Percentiles rank a stretch among this genome's conserved stretches.
Conservation (phyloP, 2,888 invertebrate genomes). For the Sinelater perroti region DNA sequence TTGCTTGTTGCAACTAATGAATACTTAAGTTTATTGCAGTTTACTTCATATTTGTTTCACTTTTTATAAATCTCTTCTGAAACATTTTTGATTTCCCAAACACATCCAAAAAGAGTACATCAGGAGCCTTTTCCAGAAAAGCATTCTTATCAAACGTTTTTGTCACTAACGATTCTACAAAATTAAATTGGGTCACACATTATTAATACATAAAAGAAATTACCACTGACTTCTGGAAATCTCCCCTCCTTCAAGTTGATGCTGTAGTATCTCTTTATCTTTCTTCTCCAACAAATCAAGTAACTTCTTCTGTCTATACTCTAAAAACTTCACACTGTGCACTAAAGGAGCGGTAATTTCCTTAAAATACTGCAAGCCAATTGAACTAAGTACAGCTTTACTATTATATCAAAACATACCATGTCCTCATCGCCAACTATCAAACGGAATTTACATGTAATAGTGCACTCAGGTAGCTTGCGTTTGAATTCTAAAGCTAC, state of each 20-base stretch:
- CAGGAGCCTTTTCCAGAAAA: constrained; percentile 29
- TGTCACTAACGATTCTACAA: constrained; percentile 54
- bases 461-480: constrained; percentile 37
- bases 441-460: constrained; percentile 45
- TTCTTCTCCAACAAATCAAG: constrained; percentile 62
- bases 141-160: constrained; percentile 51
- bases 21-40: no score
- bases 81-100: constrained; percentile 45
- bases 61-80: constrained; percentile 43
- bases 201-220: not conserved
- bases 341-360: constrained; percentile 57
- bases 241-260: constrained; percentile 62
- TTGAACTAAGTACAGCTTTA: not conserved
- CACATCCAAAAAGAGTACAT: constrained; percentile 39
- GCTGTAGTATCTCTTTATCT: constrained; percentile 66
- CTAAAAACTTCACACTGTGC: constrained; percentile 61
- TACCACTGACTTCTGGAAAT: constrained; percentile 60
- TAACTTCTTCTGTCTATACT: constrained; percentile 60
- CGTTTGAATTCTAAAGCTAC: constrained; percentile 39
- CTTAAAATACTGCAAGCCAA: constrained; percentile 52
- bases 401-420: constrained; percentile 28
- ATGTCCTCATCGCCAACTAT: constrained; percentile 34
- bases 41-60: no score
- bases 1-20: no score
- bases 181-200: constrained; percentile 7